Percentiles rank a stretch among this genome's conserved stretches.
Conservation (phyloP, 2,888 invertebrate genomes). For the Eristalis arbustorum region DNA sequence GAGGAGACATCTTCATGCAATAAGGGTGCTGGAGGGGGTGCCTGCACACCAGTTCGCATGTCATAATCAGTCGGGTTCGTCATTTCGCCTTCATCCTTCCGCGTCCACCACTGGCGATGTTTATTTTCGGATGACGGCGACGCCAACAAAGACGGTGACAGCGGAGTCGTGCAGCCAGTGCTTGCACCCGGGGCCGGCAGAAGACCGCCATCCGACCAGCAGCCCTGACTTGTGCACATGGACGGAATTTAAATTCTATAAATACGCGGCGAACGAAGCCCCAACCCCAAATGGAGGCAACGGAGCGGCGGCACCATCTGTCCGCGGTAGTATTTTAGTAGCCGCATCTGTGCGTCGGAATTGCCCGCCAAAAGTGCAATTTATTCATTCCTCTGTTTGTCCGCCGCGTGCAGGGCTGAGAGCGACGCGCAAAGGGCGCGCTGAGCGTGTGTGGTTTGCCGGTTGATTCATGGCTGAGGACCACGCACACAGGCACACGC, state of each 20-base stretch:
- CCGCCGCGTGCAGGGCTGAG: too few species aligned
- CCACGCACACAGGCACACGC: background rate
- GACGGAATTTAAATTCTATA: conserved; percentile 57
- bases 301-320: background rate
- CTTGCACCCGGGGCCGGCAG: background rate
- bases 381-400: background rate
- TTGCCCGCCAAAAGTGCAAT: conserved; percentile 49
- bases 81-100: conserved; percentile 16
- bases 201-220: background rate
- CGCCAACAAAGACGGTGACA: conserved; percentile 12
- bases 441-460: conserved; percentile 26
- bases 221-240: conserved; percentile 32
- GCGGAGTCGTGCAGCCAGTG: background rate
- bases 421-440: conserved; percentile 9
- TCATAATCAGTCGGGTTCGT: conserved; percentile 52
- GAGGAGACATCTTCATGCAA: background rate
- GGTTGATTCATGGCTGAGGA: conserved; percentile 43
- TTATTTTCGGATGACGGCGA: conserved; percentile 40
- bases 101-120: background rate
- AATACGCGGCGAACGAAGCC: conserved; percentile 36
- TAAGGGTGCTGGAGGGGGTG: conserved; percentile 6
- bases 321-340: background rate
- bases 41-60: conserved; percentile 31
- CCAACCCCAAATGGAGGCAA: background rate
- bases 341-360: background rate